Base-by-base conservation (phyloP, 2,888 invertebrate genomes). In the Pammene aurita region DNA sequence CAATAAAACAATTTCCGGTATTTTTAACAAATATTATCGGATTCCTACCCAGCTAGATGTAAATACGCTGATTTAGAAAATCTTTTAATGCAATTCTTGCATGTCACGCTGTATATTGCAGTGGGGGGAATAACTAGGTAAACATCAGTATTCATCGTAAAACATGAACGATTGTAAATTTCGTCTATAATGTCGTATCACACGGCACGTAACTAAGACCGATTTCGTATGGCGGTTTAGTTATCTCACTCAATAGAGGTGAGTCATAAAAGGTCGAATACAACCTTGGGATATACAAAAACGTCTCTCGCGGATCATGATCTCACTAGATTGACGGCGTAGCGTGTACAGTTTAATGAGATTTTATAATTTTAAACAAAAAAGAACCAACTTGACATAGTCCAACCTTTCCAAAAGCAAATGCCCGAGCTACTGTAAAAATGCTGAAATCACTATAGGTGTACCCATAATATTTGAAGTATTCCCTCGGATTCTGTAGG, bases 241-340 rank as follows among this genome's bases (percentile, higher is more conserved):
- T 60, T 35, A n/a, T 14, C 34, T n/a, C 13, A 42, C 11, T 48
- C 35, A 48, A 61, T 35, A 61, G 44, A n/a, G 26, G 48, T 48
- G 60, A 61, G 26, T 60, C 60, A 60, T 48, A 10, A 26, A 14
- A n/a, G 42, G 38, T 54, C 34, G 18, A 61, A 61, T 67, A 46
- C 18, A 48, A 55, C 67, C 67, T 67, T 61, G 67, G 18, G 26
- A 14, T 18, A 13, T n/a, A 46, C 38, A 55, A 66, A 63, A 56
- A 48, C 13, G 34, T 48, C 14, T 14, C 14, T 48, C 35, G n/a
- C 34, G 10, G 46, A 60, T 34, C 60, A 35, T 48, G 60, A 48
- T 46, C 35, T 61, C 46, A 38, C 26, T 57, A 41, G 7, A 13
- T 44, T 13, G 44, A 44, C 11, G 11, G 46, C 5, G 26, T 52